A percentile compares a stretch with the other conserved stretches of the same genome.
Conservation (phyloP, 2,888 invertebrate genomes). For the Plagodis dolabraria region DNA sequence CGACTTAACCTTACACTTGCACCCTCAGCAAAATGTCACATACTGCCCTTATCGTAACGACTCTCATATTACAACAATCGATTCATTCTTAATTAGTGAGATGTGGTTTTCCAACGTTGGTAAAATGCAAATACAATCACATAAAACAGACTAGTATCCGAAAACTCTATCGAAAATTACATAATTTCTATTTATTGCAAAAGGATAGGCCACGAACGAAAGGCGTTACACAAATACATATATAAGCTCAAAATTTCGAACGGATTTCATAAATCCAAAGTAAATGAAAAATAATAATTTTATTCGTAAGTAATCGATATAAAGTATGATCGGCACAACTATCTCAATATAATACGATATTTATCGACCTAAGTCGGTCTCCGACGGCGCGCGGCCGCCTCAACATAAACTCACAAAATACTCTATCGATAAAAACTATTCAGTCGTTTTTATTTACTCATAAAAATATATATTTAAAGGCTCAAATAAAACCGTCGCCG, state of each 20-base stretch:
- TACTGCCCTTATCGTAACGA: conserved; percentile 61
- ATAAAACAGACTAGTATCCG: conserved; percentile 79
- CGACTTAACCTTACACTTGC: conserved; percentile 50
- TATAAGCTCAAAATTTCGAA: conserved; percentile 72
- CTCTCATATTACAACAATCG: conserved; percentile 61
- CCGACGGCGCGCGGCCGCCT: conserved; percentile 59
- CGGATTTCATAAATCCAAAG: conserved; percentile 81
- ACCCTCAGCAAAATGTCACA: conserved; percentile 74
- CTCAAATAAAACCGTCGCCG: conserved; percentile 79
- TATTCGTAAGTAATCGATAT: conserved; percentile 57
- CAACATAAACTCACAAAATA: conserved; percentile 79
- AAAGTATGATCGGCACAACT: conserved; percentile 73
- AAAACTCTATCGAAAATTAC: conserved; percentile 75
- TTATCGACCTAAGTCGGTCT: conserved; percentile 76
- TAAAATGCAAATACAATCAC: conserved; percentile 83
- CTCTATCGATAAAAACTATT: conserved; percentile 83
- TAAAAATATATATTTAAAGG: conserved; percentile 84
- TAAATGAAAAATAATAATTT: conserved; percentile 47
- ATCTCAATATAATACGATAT: conserved; percentile 80
- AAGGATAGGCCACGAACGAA: conserved; percentile 77
- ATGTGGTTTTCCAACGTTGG: conserved; percentile 75
- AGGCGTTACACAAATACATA: conserved; percentile 71
- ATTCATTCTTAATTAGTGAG: conserved; percentile 81
- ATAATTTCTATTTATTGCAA: conserved; percentile 74
- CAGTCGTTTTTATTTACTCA: conserved; percentile 84